Evolutionary conservation across 2,888 invertebrate genomes (phyloP), one percentile per base, ranked within the genome.

Genomic region (Argyra leucocephala): DNA sequence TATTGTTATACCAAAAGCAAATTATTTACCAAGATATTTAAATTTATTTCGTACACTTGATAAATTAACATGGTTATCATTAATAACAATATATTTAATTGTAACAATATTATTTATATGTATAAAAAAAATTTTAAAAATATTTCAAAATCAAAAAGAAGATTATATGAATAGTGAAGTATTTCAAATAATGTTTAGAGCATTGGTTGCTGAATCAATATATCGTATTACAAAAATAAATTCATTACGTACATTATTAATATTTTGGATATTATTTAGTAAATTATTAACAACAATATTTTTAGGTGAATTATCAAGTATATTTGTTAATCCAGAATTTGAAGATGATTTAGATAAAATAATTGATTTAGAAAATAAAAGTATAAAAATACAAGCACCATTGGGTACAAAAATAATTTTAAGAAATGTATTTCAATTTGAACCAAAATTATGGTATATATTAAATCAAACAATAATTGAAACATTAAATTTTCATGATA

Each of bases 251-350:
- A 66, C 69, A 22, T 73, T 75, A 10, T 71, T 78, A 4, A 72
- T 77, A 31, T 68, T 72, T 5, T 78, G 78, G 79, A 73, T 78
- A 7, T 64, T 77, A 9, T 78, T 76, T 59, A 74, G 75, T 36
- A 78, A 77, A 61, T 71, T 78, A 0, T 64, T 76, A 61, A 75
- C 74, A 2, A 71, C 69, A 24, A 72, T 77, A 22, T 77, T 76
- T 64, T 73, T 77, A 31, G 78, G 76, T 22, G 77, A 78, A 62
- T 66, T 78, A 63, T 78, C 77, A 59, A 78, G 78, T 59, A 73
- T 71, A 12, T 76, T 78, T 57, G 74, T 78, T 0, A 72, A 73
- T 12, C 76, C 78, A 0, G 69, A 69, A 15, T 78, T 72, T 64
- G 74, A 74, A 62, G 57, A 69, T 2, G 75, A 77, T 36, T 62